Base-by-base conservation (phyloP, 2,888 invertebrate species). In the Pimpla rufipes region DNA sequence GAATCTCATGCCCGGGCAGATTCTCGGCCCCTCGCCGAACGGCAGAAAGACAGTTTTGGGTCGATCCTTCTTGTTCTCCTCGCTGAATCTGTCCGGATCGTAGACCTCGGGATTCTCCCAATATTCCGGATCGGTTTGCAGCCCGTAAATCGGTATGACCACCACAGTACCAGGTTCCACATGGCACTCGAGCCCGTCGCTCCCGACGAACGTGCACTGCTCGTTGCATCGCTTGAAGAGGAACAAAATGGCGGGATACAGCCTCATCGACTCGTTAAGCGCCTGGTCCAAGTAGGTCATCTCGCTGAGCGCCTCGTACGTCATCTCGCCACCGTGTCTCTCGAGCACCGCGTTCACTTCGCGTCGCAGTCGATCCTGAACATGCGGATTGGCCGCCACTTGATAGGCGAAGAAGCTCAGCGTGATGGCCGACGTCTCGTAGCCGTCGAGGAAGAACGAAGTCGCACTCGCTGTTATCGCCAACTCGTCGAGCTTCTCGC, bases 231-330 rank as follows among this genome's bases (percentile, higher is more conserved):
- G 0, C 59, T 90, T 91, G 0, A 11, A 11, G 1, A 90, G 0
- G 0, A 68, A 35, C n/a, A 79, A 79, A 0, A 86, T 0, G 0
- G 80, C 79, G 0, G 89, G 75, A 21, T 70, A 0, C 0, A 79
- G 0, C 64, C 92, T 88, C 76, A 90, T 87, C 0, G 91, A 87
- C 50, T 92, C 92, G 18, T 45, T 84, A 0, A 94, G 87, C 0
- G 94, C 94, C 91, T 93, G 94, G 70, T 95, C 94, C 85, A 95
- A 87, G 85, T 94, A 95, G 11, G 92, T 91, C 94, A 95, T 93
- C 37, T 94, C 93, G 52, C 93, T 92, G 1, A 95, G 59, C 0
- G 92, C 89, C 7, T 95, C 94, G 80, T 94, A 94, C 6, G 93
- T 93, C 0, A 95, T 64, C 10, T 88, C 88, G 0, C 93, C 93